Evolutionary conservation across 2,113 vertebrate genomes (phyloP), one percentile per base, ranked within the genome.

Genomic region (Varanus salvator): DNA sequence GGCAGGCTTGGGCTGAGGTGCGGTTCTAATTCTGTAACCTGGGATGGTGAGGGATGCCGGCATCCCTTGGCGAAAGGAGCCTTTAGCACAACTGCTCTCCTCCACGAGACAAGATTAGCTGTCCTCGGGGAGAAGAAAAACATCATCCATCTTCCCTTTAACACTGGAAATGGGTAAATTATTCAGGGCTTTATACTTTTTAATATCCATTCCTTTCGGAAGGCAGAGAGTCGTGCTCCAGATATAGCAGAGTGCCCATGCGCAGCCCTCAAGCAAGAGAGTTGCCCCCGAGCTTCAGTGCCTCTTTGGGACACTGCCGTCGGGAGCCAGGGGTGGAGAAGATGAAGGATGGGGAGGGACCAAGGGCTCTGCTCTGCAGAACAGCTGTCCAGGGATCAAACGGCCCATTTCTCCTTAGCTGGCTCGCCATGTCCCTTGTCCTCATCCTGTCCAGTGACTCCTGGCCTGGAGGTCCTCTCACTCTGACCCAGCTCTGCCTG

Each of bases 71-170:
- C 88, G 89, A 91, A 82, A 86, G 71, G 44, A 95, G 86, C 78
- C 14, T 3, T 92, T 91, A 92, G 91, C 83, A 92, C 81, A 91
- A 92, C 54, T 90, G 88, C 85, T 91, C 93, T 92, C 92, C 89
- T 85, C 87, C 0, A 48, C 87, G 69, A 92, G 92, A 91, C 86
- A 90, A 92, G 91, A 96, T 91, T 93, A 93, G 90, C 89, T 90
- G 74, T 80, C 0, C 57, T 90, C 88, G 81, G 93, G 91, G 92
- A 93, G 85, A 91, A 86, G 86, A 86, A 94, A 84, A 93, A 94
- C 90, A 92, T 77, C 93, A 91, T 94, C 93, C 91, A 92, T 94
- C 93, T 95, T 93, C 91, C 93, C 91, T 91, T 95, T 94, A 95
- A 91, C 87, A 77, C 94, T 88, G 85, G 89, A 93, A 96, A 94